Percentiles rank a stretch among this genome's conserved stretches.
Conservation (phyloP, 2,113 vertebrate genomes). For the Percina caprodes region DNA sequence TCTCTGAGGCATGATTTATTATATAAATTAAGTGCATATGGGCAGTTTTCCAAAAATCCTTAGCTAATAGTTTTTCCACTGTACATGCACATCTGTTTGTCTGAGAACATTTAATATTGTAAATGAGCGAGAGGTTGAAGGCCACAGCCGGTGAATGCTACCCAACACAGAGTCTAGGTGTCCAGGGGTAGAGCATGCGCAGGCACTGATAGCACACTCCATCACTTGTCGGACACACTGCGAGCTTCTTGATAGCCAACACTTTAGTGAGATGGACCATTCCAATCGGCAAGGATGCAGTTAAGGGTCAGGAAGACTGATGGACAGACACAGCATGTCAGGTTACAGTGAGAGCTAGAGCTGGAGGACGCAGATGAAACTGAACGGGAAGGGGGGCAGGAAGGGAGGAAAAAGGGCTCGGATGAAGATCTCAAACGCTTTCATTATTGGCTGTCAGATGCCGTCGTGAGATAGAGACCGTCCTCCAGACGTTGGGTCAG, state of each 20-base stretch:
- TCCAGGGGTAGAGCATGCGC: slow-evolving; percentile 22
- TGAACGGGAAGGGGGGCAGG: neutral
- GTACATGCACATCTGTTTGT: neutral
- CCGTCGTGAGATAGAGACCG: slow-evolving; percentile 66
- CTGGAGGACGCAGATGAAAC: slow-evolving; percentile 15
- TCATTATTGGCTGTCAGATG: slow-evolving; percentile 78
- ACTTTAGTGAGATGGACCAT: slow-evolving; percentile 49
- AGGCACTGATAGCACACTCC: slow-evolving; percentile 42
- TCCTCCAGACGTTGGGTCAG: slow-evolving; percentile 71
- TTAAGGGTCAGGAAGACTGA: slow-evolving; percentile 42
- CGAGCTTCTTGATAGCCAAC: slow-evolving; percentile 47
- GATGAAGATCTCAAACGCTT: slow-evolving; percentile 72
- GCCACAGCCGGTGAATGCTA: slow-evolving; percentile 4
- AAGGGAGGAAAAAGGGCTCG: slow-evolving; percentile 26
- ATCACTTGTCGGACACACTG: slow-evolving; percentile 45
- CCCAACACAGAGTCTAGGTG: slow-evolving; percentile 17
- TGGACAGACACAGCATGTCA: slow-evolving; percentile 42
- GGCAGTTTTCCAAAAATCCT: neutral
- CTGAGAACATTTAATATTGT: neutral
- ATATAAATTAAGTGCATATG: neutral
- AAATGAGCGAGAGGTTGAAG: slow-evolving; percentile 23
- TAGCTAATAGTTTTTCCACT: neutral
- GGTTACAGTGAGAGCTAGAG: slow-evolving; percentile 28
- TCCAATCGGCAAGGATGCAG: slow-evolving; percentile 16
- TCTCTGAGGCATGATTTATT: slow-evolving; percentile 31